Conservation (phyloP, 1,140 invertebrate genomes). For the Teleogryllus occipitalis region DNA sequence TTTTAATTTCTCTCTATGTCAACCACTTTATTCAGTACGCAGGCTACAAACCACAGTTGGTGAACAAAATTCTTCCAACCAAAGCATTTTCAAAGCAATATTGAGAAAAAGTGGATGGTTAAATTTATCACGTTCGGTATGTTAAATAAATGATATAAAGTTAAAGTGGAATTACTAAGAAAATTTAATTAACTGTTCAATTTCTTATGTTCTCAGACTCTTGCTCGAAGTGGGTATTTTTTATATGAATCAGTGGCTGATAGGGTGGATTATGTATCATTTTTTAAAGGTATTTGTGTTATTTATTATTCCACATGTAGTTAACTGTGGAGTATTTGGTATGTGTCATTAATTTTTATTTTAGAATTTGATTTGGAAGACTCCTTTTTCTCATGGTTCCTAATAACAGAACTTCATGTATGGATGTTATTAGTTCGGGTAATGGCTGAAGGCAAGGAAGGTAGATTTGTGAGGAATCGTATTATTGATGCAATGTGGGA, state of each 20-base stretch:
- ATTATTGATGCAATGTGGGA: constrained; percentile 72
- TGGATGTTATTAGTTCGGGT: constrained; percentile 70
- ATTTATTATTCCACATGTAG: not conserved
- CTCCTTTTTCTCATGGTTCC: constrained; percentile 76
- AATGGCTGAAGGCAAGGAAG: constrained; percentile 66
- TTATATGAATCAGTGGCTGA: constrained; percentile 19
- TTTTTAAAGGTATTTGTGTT: constrained; percentile 12
- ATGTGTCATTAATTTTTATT: constrained; percentile 34
- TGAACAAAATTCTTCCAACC: not conserved
- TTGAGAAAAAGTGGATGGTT: not conserved
- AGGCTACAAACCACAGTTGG: not conserved
- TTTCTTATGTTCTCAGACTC: constrained; percentile 11
- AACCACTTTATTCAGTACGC: too few relatives aligned
- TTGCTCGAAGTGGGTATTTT: constrained; percentile 13
- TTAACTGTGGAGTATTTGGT: not conserved
- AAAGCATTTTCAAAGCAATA: not conserved
- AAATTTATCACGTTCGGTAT: not conserved
- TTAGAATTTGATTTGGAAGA: constrained; percentile 60
- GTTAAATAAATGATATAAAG: not conserved
- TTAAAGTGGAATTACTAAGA: not conserved
- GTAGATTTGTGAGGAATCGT: constrained; percentile 57
- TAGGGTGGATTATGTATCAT: constrained; percentile 6
- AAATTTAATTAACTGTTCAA: not conserved
- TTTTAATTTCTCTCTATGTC: too few relatives aligned
- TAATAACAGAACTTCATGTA: constrained; percentile 72